phyloP scores from a whole-genome alignment of 2,888 invertebrate species.

The Erebia aethiops region DNA sequence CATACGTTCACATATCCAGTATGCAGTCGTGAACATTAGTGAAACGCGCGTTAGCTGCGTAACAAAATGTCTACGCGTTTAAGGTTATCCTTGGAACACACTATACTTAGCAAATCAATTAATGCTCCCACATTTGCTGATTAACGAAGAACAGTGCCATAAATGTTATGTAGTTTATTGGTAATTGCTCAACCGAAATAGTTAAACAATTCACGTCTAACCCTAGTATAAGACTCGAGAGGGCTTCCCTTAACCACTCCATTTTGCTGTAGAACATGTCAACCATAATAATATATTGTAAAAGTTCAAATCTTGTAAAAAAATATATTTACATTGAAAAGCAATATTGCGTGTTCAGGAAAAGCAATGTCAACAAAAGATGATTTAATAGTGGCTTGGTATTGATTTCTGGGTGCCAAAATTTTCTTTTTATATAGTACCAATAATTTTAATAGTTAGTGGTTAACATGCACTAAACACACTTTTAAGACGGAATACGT shows the following conservation, averaged over 20 bases:
- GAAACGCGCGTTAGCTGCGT: not conserved
- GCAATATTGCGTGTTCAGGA: conserved; percentile 4
- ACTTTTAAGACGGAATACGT: not conserved
- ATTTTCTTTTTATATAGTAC: conserved; percentile 13
- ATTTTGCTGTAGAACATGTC: conserved; percentile 44
- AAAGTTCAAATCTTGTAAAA: conserved; percentile 16
- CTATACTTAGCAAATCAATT: not conserved
- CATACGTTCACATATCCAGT: too few species aligned
- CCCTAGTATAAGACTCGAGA: conserved; percentile 50
- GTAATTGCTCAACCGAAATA: conserved; percentile 70
- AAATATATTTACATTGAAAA: conserved; percentile 10
- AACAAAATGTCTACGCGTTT: not conserved
- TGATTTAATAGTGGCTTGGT: conserved; percentile 18
- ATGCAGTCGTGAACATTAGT: not conserved
- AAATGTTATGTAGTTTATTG: conserved; percentile 61
- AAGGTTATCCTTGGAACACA: not conserved
- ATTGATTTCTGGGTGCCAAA: conserved; percentile 40
- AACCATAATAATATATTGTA: conserved; percentile 1
- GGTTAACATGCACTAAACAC: not conserved
- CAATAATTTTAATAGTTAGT: not conserved
- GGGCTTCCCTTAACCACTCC: conserved; percentile 64
- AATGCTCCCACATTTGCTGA: conserved; percentile 29
- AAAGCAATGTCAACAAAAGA: conserved; percentile 5
- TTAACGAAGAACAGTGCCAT: conserved; percentile 80
- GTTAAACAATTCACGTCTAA: conserved; percentile 36